phyloP scores from a whole-genome alignment of 2,113 vertebrate genomes.

The Prunella fulvescens region DNA sequence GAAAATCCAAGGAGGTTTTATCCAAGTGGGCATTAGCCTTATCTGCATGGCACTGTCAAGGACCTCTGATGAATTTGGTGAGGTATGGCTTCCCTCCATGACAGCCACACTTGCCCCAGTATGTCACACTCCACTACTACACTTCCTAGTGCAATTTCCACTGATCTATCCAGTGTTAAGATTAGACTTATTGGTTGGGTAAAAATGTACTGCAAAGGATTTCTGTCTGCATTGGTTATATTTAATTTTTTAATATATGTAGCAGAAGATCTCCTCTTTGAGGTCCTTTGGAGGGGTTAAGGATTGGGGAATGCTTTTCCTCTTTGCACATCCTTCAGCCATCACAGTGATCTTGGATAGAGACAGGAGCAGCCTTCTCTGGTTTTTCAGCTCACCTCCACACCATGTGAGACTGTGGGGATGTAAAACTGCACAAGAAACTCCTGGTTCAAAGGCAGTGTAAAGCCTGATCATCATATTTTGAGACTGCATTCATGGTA shows the following conservation, averaged over 20 bases:
- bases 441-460: neutral
- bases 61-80: neutral
- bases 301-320: neutral
- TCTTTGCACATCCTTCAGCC: neutral
- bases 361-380: neutral
- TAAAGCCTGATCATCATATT: neutral
- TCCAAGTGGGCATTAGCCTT: neutral
- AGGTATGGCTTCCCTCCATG: neutral
- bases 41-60: fast-evolving
- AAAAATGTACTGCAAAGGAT: neutral
- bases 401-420: neutral
- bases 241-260: neutral
- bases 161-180: neutral
- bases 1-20: neutral
- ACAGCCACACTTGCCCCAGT: neutral
- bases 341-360: neutral
- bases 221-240: neutral
- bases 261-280: neutral
- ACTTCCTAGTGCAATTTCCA: neutral
- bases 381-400: neutral
- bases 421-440: neutral
- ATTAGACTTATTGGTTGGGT: fast-evolving
- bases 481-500: neutral
- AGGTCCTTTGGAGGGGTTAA: neutral
- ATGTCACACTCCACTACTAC: neutral